phyloP scores from a whole-genome alignment of 2,113 vertebrate genomes.

The Calidris pugnax region DNA sequence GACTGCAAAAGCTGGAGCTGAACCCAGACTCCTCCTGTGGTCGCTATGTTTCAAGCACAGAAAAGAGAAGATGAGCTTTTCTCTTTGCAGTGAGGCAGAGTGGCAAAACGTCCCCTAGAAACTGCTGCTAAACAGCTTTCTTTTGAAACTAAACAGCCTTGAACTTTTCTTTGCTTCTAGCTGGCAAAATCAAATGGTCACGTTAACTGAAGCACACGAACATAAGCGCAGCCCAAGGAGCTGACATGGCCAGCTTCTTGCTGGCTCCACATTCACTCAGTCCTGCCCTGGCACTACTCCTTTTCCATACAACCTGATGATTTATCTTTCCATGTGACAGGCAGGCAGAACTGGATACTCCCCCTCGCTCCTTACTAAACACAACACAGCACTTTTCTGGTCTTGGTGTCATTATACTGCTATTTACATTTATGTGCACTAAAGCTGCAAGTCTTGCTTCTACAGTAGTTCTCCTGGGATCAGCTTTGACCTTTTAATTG shows the following conservation, averaged over 20 bases:
- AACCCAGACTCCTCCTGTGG: not conserved
- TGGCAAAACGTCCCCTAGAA: not conserved
- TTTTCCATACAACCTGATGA: not conserved
- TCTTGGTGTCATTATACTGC: not conserved
- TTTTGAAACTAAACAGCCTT: not conserved
- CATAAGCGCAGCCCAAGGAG: rapidly evolving
- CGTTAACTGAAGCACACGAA: not conserved
- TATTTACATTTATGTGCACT: rapidly evolving
- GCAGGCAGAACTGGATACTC: not conserved
- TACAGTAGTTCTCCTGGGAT: not conserved
- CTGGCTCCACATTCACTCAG: not conserved
- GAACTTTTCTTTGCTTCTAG: not conserved
- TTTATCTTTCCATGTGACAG: not conserved
- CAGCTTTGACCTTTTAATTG: not conserved
- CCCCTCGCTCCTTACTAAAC: not conserved
- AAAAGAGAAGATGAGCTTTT: not conserved
- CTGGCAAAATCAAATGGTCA: not conserved
- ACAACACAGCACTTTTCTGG: not conserved
- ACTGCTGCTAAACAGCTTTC: not conserved
- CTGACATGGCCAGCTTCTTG: not conserved
- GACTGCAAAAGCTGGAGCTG: not conserved
- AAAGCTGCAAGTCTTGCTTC: not conserved
- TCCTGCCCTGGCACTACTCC: not conserved
- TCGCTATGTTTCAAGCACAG: not conserved
- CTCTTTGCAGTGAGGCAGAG: not conserved